Conservation (phyloP, 2,888 invertebrate species). For the Macrophya annulata region DNA sequence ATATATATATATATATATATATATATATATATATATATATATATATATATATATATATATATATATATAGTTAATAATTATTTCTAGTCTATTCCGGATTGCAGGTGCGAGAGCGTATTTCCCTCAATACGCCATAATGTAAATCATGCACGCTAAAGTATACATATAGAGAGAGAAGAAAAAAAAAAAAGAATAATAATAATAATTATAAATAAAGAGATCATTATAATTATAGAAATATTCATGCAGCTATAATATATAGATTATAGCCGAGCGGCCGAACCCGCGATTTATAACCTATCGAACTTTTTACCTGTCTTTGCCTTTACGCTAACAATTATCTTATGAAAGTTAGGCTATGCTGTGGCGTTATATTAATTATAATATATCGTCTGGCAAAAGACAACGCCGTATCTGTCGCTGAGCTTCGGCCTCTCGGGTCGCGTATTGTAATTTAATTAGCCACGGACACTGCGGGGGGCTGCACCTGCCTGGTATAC, state of each 20-base stretch:
- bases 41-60: background rate
- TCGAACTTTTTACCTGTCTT: conserved; percentile 26
- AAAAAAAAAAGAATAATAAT: too few species aligned
- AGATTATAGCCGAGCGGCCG: conserved; percentile 17
- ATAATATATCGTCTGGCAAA: background rate
- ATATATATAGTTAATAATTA: background rate
- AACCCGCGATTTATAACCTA: background rate
- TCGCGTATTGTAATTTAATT: conserved; percentile 36
- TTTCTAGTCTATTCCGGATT: conserved; percentile 12
- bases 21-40: background rate
- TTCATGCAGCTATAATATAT: conserved; percentile 31
- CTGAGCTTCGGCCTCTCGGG: conserved; percentile 12
- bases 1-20: background rate
- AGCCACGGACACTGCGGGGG: background rate
- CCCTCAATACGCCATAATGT: background rate
- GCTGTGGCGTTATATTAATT: background rate
- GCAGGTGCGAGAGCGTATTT: conserved; percentile 4
- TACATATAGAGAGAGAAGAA: background rate
- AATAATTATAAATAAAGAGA: background rate
- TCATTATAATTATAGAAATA: conserved; percentile 8
- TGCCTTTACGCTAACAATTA: conserved; percentile 8
- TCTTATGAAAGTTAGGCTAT: background rate
- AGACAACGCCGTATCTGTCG: background rate
- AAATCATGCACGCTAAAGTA: background rate
- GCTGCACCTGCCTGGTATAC: conserved; percentile 25